phyloP scores from a whole-genome alignment of 1,140 invertebrate genomes.

The roundworm (Caenorhabditis elegans) region DNA sequence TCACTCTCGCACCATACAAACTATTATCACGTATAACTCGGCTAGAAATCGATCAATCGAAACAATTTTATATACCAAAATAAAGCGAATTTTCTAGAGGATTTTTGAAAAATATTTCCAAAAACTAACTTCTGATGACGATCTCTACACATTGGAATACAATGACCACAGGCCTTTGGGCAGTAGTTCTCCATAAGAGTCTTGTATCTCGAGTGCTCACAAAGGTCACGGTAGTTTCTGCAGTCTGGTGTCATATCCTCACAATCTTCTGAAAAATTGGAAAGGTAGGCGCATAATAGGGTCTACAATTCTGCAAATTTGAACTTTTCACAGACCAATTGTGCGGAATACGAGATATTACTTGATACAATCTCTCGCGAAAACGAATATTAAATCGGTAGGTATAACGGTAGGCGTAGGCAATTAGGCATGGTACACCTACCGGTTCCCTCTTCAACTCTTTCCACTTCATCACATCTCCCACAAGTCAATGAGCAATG shows the following conservation, averaged over 20 bases:
- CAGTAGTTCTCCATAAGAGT: constrained; percentile 32
- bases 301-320: too few relatives aligned
- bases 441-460: constrained; percentile 27
- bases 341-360: too few relatives aligned
- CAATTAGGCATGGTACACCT: neutral
- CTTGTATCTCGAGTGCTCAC: constrained; percentile 5
- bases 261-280: constrained; percentile 38
- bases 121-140: constrained; percentile 43
- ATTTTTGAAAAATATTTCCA: neutral
- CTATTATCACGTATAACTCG: too few relatives aligned
- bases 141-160: constrained; percentile 44
- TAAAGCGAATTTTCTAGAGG: too few relatives aligned
- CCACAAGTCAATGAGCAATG: constrained; percentile 45
- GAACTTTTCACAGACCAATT: too few relatives aligned
- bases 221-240: constrained; percentile 19
- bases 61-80: too few relatives aligned
- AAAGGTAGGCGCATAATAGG: neutral
- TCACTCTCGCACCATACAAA: too few relatives aligned
- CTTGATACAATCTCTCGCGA: too few relatives aligned
- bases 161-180: constrained; percentile 36
- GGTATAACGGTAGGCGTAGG: too few relatives aligned
- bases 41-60: too few relatives aligned
- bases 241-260: constrained; percentile 40
- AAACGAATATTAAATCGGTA: too few relatives aligned
- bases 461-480: constrained; percentile 40